phyloP scores from a whole-genome alignment of 2,797 vertebrate genomes.

The Muscicapa striata region DNA sequence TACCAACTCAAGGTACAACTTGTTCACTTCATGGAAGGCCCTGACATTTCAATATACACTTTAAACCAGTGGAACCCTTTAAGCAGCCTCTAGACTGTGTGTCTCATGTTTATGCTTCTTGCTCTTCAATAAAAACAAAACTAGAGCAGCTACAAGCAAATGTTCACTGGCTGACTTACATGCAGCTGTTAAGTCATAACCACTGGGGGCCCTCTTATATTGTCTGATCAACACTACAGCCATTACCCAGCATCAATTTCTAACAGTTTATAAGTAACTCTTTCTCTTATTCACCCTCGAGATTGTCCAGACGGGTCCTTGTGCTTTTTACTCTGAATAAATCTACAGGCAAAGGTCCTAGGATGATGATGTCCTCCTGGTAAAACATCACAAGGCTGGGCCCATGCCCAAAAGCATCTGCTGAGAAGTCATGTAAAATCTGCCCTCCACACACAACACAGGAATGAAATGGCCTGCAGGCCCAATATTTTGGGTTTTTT shows the following conservation, averaged over 20 bases:
- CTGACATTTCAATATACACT: conserved; percentile 56
- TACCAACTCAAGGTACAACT: not conserved
- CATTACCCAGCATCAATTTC: conserved; percentile 73
- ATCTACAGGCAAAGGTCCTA: conserved; percentile 72
- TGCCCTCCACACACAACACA: conserved; percentile 47
- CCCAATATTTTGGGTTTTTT: conserved; percentile 3
- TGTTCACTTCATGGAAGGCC: not conserved
- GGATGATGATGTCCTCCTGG: conserved; percentile 46
- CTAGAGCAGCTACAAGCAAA: conserved; percentile 74
- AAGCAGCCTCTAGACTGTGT: conserved; percentile 56
- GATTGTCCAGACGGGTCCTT: conserved; percentile 70
- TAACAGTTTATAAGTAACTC: conserved; percentile 74
- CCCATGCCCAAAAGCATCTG: conserved; percentile 40
- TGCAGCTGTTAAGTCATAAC: conserved; percentile 70
- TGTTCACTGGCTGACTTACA: conserved; percentile 72
- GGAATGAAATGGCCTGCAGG: conserved; percentile 65
- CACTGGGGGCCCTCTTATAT: conserved; percentile 70
- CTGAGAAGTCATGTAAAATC: conserved; percentile 50
- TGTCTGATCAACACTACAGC: conserved; percentile 74
- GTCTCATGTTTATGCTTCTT: conserved; percentile 70
- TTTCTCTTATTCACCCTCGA: conserved; percentile 53
- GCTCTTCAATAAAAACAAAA: conserved; percentile 73
- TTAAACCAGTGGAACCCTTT: conserved; percentile 63
- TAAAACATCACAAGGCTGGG: conserved; percentile 29
- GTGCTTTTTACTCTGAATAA: conserved; percentile 62